Conservation (phyloP, 2,797 vertebrate species). For the Oceanodroma leucorhoa region DNA sequence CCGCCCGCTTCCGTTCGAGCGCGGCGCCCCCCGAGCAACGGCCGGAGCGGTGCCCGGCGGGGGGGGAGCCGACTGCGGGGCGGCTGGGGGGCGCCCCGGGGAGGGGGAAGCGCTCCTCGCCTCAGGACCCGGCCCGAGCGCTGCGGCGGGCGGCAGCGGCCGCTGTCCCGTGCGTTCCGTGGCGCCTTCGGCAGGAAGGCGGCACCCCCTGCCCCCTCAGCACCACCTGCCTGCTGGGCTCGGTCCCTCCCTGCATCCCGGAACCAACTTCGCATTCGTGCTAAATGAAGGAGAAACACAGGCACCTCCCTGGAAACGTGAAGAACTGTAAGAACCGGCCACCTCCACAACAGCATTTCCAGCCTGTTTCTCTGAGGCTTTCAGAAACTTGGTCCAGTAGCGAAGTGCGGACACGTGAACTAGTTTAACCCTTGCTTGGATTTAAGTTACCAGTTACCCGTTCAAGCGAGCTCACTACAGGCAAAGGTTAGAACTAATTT, state of each 20-base stretch:
- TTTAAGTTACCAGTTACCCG: background rate
- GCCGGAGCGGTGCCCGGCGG: background rate
- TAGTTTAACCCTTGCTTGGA: background rate
- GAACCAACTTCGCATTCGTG: background rate
- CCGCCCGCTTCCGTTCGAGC: background rate
- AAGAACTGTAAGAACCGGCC: background rate
- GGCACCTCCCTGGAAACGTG: background rate
- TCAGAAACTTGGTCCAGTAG: background rate
- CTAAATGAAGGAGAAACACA: background rate
- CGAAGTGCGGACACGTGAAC: background rate
- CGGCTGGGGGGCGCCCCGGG: too few relatives aligned
- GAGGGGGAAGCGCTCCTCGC: background rate
- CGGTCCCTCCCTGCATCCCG: background rate
- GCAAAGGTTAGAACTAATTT: background rate
- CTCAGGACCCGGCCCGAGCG: background rate
- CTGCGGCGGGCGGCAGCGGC: background rate
- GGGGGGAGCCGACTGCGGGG: accelerated
- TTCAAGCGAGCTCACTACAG: background rate
- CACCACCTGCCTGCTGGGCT: background rate
- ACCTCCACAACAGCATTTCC: background rate
- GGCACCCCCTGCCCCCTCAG: background rate
- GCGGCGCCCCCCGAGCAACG: background rate
- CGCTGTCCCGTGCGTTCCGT: background rate
- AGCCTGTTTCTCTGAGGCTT: background rate
- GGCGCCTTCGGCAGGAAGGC: background rate